Percentiles rank a stretch among this genome's conserved stretches.
Conservation (phyloP, 2,888 invertebrate genomes). For the Ectemnius cavifrons region DNA sequence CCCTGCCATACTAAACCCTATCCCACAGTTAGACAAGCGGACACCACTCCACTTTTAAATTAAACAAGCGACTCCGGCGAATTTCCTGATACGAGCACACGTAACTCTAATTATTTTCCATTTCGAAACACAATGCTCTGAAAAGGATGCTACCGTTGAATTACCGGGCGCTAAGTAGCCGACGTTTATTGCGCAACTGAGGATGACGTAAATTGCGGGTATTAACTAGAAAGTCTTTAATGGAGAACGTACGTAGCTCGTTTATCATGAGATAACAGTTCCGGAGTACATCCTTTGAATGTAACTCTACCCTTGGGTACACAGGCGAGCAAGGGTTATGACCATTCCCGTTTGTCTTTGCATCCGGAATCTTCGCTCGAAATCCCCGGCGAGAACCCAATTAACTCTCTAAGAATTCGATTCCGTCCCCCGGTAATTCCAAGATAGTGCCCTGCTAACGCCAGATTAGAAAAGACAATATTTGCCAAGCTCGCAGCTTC, state of each 20-base stretch:
- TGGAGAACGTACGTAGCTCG: conserved; percentile 32
- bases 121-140: neutral
- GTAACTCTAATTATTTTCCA: no score
- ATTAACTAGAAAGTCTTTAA: conserved; percentile 43
- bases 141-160: neutral
- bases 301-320: conserved; percentile 59
- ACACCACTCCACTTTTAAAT: no score
- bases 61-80: no score
- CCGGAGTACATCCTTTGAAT: conserved; percentile 61
- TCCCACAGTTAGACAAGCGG: no score
- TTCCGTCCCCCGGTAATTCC: conserved; percentile 68
- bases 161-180: conserved; percentile 6
- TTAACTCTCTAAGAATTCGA: conserved; percentile 70
- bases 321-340: conserved; percentile 66
- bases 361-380: conserved; percentile 60
- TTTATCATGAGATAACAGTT: conserved; percentile 53
- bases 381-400: conserved; percentile 65
- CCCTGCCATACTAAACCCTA: no score
- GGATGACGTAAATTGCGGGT: conserved; percentile 13
- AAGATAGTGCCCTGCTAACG: conserved; percentile 64
- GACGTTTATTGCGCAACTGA: conserved; percentile 6
- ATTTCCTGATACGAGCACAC: no score
- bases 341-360: conserved; percentile 63
- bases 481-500: conserved; percentile 58
- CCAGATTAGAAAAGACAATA: conserved; percentile 66